Evolutionary conservation across 1,140 invertebrate species (phyloP).

Genomic region (Acyrthosiphon pisum): DNA sequence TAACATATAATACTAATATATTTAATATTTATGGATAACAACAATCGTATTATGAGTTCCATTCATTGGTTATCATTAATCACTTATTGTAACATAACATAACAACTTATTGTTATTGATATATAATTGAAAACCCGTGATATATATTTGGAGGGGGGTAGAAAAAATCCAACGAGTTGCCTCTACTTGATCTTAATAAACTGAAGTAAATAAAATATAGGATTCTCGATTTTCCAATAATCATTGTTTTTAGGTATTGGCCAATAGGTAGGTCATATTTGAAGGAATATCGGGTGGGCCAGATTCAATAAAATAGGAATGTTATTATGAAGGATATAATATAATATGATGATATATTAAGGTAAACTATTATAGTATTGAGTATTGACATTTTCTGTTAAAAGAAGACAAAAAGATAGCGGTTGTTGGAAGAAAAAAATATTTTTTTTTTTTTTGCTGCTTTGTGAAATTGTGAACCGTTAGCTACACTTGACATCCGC

Average conservation of each 20-base stretch:
- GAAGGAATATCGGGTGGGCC: not conserved
- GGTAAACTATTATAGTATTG: not conserved
- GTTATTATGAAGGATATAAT: not conserved
- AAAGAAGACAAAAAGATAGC: conserved; percentile 53
- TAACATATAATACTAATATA: no score
- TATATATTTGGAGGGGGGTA: no score
- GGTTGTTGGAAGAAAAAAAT: conserved; percentile 35
- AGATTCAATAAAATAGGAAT: conserved; percentile 10
- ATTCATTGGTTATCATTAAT: no score
- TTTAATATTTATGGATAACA: no score
- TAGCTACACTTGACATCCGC: conserved; percentile 47
- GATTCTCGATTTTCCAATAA: not conserved
- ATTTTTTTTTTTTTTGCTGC: conserved; percentile 32
- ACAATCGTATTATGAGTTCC: no score
- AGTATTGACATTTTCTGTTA: conserved; percentile 3
- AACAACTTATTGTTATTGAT: no score
- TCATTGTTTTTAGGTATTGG: not conserved
- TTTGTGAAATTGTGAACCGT: conserved; percentile 34
- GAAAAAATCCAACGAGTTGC: no score
- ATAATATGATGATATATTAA: not conserved
- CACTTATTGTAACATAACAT: no score
- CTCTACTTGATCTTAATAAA: not conserved
- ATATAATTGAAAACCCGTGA: no score
- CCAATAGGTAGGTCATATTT: not conserved
- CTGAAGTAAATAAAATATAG: not conserved